Evolutionary conservation across 2,113 vertebrate species (phyloP).

Genomic region (Lathamus discolor): DNA sequence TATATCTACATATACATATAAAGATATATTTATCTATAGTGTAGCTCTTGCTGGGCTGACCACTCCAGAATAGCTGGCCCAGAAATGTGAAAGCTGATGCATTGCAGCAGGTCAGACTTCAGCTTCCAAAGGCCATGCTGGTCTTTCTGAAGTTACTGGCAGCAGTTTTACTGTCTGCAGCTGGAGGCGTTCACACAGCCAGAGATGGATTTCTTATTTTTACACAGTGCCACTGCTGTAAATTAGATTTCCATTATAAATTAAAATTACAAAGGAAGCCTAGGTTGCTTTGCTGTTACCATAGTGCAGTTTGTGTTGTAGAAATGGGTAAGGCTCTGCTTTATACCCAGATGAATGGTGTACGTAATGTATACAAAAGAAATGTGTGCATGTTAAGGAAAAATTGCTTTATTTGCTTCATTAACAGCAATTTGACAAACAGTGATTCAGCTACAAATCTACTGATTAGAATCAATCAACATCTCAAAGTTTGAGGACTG

Average conservation of each 20-base stretch:
- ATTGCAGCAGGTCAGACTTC: neutral
- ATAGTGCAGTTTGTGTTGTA: neutral
- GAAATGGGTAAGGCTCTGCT: neutral
- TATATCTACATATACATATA: accelerated
- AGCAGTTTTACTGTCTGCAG: neutral
- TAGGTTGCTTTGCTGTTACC: accelerated
- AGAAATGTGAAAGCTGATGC: neutral
- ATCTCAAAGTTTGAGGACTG: conserved; percentile 61
- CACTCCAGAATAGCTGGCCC: neutral
- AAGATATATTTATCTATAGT: accelerated
- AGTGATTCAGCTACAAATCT: conserved; percentile 54
- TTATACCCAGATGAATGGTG: neutral
- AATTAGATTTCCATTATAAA: neutral
- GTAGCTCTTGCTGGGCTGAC: neutral
- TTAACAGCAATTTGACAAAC: conserved; percentile 49
- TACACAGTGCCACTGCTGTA: neutral
- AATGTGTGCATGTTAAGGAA: neutral
- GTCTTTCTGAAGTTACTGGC: neutral
- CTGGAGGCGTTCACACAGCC: neutral
- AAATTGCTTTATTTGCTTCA: conserved; percentile 46
- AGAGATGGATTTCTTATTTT: neutral
- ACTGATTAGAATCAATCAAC: conserved; percentile 65
- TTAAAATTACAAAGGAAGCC: neutral
- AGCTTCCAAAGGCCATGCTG: neutral
- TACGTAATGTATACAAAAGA: neutral